Percentiles rank a stretch among this genome's conserved stretches.
phyloP scores from a whole-genome alignment of 1,140 invertebrate genomes.

The Coboldia fuscipes region DNA sequence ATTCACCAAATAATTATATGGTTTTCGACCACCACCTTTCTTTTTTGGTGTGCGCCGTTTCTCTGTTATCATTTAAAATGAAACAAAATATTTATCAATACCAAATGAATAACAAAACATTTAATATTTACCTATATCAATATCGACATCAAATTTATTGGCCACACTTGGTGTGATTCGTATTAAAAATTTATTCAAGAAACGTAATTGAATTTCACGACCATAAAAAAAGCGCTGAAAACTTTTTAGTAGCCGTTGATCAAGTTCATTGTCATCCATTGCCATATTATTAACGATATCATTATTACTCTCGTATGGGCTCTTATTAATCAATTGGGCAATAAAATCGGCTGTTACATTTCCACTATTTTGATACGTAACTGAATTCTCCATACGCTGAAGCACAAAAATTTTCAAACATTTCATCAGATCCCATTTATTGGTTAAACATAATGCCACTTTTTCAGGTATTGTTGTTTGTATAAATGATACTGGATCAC shows the following conservation, averaged over 20 bases:
- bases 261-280: constrained; percentile 16
- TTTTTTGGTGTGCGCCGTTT: background rate
- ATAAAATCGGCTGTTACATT: constrained; percentile 18
- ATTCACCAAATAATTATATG: constrained; percentile 9
- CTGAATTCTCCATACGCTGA: constrained; percentile 13
- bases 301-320: constrained; percentile 8
- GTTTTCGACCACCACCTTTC: background rate
- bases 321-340: constrained; percentile 14
- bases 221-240: constrained; percentile 19
- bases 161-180: background rate
- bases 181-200: constrained; percentile 3
- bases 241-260: constrained; percentile 11
- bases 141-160: background rate
- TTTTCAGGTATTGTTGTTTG: too few relatives aligned
- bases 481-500: too few relatives aligned
- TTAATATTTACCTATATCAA: too few relatives aligned
- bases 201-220: constrained; percentile 18
- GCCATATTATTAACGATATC: constrained; percentile 4
- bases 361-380: constrained; percentile 8
- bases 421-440: constrained; percentile 12
- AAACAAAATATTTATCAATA: too few relatives aligned
- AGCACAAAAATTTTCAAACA: constrained; percentile 20
- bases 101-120: too few relatives aligned
- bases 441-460: too few relatives aligned
- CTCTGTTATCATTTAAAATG: too few relatives aligned